Percentiles rank a stretch among this genome's conserved stretches.
These are phyloP conservation scores for Tauraco erythrolophus DNA, from an alignment of 2,113 vertebrate genomes.

Conservation along the genomic window DNA sequence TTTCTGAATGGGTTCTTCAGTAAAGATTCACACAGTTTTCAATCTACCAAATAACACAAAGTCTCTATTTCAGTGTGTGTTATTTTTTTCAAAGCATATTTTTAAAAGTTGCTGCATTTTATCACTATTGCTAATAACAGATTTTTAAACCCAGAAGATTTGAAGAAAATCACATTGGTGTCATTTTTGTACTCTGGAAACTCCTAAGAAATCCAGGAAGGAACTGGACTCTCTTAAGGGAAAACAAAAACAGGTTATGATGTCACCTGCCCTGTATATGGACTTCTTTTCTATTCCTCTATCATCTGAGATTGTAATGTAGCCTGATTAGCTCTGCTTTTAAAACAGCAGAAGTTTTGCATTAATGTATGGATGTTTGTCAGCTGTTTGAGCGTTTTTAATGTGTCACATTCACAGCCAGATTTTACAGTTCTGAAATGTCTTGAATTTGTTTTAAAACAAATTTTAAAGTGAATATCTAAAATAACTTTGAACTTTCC, in stretches of 20 bases:
- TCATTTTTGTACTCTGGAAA: not conserved
- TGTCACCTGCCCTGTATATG: not conserved
- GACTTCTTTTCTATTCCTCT: not conserved
- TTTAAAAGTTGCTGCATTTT: not conserved
- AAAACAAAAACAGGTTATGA: accelerated
- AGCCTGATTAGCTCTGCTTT: not conserved
- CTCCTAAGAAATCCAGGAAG: not conserved
- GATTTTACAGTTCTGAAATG: not conserved
- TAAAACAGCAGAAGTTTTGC: not conserved
- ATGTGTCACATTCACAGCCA: not conserved
- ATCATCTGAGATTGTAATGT: not conserved
- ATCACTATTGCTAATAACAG: not conserved
- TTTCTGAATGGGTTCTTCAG: not conserved
- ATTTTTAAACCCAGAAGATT: not conserved
- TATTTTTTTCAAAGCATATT: not conserved
- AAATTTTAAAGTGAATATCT: not conserved
- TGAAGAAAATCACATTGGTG: not conserved
- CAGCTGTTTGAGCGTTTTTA: not conserved
- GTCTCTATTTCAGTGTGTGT: accelerated
- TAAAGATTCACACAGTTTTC: accelerated
- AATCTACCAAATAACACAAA: not conserved
- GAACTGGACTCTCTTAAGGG: not conserved
- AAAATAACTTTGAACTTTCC: not conserved
- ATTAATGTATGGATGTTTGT: not conserved
- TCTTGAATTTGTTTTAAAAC: not conserved